phyloP scores from a whole-genome alignment of 2,797 vertebrate species.

The Bucorvus abyssinicus region DNA sequence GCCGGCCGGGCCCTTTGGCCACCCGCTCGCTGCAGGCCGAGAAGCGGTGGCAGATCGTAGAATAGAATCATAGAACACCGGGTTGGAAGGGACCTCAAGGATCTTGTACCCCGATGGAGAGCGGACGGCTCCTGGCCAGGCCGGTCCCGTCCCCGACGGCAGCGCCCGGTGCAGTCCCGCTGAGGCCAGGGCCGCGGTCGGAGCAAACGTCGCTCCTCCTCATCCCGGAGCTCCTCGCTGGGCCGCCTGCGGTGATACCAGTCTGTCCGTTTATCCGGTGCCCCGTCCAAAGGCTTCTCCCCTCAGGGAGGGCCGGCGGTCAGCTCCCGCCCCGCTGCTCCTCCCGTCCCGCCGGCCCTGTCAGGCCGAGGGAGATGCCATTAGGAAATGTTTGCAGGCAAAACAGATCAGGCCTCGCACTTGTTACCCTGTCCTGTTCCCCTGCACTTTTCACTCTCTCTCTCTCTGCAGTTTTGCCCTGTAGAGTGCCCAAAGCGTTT shows the following conservation, averaged over 20 bases:
- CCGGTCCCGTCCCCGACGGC: not conserved
- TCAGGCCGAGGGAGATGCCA: not conserved
- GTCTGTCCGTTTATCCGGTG: accelerated
- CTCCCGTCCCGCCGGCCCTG: too few relatives aligned
- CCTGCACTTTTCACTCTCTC: not conserved
- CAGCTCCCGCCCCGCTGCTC: not conserved
- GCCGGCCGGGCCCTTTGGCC: not conserved
- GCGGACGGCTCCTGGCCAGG: not conserved
- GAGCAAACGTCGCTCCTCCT: not conserved
- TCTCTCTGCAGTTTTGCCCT: not conserved
- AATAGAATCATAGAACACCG: not conserved
- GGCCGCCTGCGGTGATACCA: not conserved
- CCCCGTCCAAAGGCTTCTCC: not conserved
- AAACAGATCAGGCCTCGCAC: not conserved
- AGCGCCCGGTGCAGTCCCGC: too few relatives aligned
- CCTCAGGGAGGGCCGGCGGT: not conserved
- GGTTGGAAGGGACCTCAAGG: not conserved
- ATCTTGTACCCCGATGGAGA: not conserved
- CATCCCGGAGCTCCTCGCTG: not conserved
- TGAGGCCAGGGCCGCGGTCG: not conserved
- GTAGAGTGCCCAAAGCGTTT: not conserved
- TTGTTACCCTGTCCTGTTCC: not conserved
- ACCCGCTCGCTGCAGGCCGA: not conserved
- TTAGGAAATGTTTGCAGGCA: not conserved
- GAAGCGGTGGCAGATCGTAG: not conserved